Percentiles rank a stretch among this genome's conserved stretches.
Conservation (phyloP, 2,888 invertebrate species). For the Thereva nobilitata region DNA sequence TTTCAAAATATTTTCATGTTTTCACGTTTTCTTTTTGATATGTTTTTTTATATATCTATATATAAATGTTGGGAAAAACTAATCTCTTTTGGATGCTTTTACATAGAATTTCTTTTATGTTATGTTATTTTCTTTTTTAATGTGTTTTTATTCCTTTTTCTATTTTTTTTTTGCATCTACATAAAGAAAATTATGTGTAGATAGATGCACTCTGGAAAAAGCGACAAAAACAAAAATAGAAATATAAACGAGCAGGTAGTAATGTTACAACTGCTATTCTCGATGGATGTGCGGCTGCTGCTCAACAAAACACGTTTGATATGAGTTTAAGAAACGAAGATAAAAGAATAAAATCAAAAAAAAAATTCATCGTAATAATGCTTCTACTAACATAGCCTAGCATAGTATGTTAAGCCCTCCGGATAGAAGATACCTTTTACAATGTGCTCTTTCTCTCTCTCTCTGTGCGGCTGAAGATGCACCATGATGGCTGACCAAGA, state of each 20-base stretch:
- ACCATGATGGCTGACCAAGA: constrained; percentile 16
- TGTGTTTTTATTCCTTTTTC: too few relatives aligned
- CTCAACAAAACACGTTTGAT: constrained; percentile 27
- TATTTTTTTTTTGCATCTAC: too few relatives aligned
- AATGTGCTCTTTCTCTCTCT: too few relatives aligned
- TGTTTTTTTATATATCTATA: constrained; percentile 2
- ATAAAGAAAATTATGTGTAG: too few relatives aligned
- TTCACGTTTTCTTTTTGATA: constrained; percentile 3
- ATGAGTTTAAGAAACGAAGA: constrained; percentile 21
- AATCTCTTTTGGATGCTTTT: too few relatives aligned
- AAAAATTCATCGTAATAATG: constrained; percentile 18
- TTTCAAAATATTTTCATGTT: constrained; percentile 23
- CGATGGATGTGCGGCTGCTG: background rate
- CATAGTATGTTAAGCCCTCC: constrained; percentile 10
- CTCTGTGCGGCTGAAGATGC: constrained; percentile 7
- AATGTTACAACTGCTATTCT: constrained; percentile 26
- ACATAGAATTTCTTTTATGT: too few relatives aligned
- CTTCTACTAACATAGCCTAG: constrained; percentile 25
- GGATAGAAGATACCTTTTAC: background rate
- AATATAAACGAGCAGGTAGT: constrained; percentile 22
- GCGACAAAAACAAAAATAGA: background rate
- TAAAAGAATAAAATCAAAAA: constrained; percentile 10
- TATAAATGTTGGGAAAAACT: background rate
- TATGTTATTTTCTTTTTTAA: too few relatives aligned
- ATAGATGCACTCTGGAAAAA: background rate